Evolutionary conservation across 64 coral and sea anemone species (phyloP), one percentile per base, ranked within the genome.

Genomic region (Dendrophyllia cribrosa): DNA sequence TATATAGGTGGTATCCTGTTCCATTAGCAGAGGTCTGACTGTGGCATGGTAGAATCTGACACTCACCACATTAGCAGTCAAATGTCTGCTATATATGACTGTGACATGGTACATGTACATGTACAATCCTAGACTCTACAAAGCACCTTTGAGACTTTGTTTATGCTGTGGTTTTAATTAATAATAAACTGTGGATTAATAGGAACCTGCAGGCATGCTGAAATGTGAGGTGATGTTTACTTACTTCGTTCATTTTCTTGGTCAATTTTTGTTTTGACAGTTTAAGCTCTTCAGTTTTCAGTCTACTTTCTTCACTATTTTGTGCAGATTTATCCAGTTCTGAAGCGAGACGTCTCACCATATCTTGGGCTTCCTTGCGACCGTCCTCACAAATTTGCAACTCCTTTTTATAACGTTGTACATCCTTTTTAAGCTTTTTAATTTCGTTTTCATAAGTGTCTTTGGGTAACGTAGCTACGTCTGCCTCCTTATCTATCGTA

Each of bases 391-490:
- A 72, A 76, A 82, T 89, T n/a, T 96, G 46, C 5, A 93, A 53
- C 56, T 95, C 90, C 75, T 93, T 95, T 68, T 87, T 95, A 63
- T 51, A 51, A 44, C 82, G 65, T 4, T 81, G 58, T 11, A 84
- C 70, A 77, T 98, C 94, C 46, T 95, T 95, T 24, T 87, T 88
- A 26, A 98, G 55, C 44, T 92, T 96, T 77, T 82, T 98, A n/a
- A 98, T 92, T 60, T 98, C 96, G 21, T 90, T 92, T 16, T 98
- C 90, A 79, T 96, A 98, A 79, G 95, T 86, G 72, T 98, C 96
- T 72, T 98, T 98, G 12, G 96, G 93, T 74, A 95, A 80, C 43
- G 87, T 66, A 10, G 70, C 88, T 20, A 70, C 50, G 4, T 98
- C 59, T 82, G 64, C 52, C 58, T 90, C 67, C 26, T 90, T 90